phyloP scores from a whole-genome alignment of 2,797 vertebrate species.

The Halcyon chelicuti region DNA sequence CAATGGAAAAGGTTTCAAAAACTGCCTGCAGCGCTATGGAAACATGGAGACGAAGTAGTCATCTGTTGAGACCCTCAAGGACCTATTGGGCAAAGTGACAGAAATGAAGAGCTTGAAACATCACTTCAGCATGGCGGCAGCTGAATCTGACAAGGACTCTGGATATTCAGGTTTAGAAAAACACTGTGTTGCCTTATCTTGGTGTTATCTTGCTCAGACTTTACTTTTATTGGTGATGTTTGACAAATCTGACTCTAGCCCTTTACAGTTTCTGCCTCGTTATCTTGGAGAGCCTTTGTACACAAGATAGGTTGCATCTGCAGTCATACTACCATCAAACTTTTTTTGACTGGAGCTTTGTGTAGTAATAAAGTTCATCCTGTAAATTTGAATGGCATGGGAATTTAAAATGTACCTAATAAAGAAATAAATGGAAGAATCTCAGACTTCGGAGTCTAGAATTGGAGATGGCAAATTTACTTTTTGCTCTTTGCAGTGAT shows the following conservation, averaged over 20 bases:
- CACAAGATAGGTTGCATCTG: not conserved
- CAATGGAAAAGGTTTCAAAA: constrained; percentile 6
- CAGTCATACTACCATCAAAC: not conserved
- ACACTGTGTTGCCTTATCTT: not conserved
- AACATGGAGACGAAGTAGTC: constrained; percentile 34
- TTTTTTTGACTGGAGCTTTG: not conserved
- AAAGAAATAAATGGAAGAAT: not conserved
- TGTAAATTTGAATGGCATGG: not conserved
- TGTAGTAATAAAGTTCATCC: not conserved
- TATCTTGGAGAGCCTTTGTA: not conserved
- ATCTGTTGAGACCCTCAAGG: constrained; percentile 12
- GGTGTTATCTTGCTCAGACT: not conserved
- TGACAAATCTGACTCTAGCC: not conserved
- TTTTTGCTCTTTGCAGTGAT: not conserved
- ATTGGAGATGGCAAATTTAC: not conserved
- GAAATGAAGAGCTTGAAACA: constrained; percentile 62
- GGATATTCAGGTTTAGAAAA: constrained; percentile 87
- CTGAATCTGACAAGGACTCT: constrained; percentile 89
- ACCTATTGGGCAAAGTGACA: constrained; percentile 37
- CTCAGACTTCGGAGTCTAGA: not conserved
- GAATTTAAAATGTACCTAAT: not conserved
- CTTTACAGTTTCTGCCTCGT: not conserved
- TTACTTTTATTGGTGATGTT: not conserved
- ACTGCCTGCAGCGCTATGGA: not conserved
- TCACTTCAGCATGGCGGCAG: constrained; percentile 29